Conservation (phyloP, 1,140 invertebrate species). For the Holcopasites calliopsidis region DNA sequence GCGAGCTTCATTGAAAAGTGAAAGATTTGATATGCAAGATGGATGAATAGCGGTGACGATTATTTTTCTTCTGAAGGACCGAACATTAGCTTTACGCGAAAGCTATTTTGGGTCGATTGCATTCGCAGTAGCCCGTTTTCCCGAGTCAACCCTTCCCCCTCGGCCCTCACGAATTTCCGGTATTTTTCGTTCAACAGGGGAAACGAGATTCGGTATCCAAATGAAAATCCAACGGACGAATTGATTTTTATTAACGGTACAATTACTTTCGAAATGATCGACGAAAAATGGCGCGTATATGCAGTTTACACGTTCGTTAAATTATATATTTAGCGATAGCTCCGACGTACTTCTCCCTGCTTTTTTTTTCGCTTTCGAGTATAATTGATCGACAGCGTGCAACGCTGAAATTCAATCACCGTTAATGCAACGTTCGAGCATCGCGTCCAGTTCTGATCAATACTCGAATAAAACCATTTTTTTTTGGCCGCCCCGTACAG, state of each 20-base stretch:
- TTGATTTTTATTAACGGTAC: slow-evolving; percentile 37
- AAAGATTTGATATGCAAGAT: not conserved
- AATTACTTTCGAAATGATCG: slow-evolving; percentile 36
- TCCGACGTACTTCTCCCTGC: not conserved
- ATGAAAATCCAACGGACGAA: not conserved
- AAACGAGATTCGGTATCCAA: not conserved
- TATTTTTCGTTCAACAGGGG: not conserved
- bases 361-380: not conserved
- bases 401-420: slow-evolving; percentile 38
- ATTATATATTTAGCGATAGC: slow-evolving; percentile 31
- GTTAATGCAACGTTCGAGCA: slow-evolving; percentile 29
- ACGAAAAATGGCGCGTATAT: slow-evolving; percentile 22
- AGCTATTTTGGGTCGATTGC: not conserved
- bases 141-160: too few species aligned
- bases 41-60: not conserved
- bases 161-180: not conserved
- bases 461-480: slow-evolving; percentile 1
- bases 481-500: not conserved
- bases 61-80: not conserved
- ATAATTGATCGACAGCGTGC: slow-evolving; percentile 38
- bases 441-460: slow-evolving; percentile 23
- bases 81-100: not conserved
- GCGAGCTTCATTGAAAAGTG: too few species aligned
- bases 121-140: not conserved
- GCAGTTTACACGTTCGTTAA: not conserved